These are phyloP conservation scores for Raja brachyura DNA, from an alignment of 2,113 vertebrate species.

Conservation along the genomic window DNA sequence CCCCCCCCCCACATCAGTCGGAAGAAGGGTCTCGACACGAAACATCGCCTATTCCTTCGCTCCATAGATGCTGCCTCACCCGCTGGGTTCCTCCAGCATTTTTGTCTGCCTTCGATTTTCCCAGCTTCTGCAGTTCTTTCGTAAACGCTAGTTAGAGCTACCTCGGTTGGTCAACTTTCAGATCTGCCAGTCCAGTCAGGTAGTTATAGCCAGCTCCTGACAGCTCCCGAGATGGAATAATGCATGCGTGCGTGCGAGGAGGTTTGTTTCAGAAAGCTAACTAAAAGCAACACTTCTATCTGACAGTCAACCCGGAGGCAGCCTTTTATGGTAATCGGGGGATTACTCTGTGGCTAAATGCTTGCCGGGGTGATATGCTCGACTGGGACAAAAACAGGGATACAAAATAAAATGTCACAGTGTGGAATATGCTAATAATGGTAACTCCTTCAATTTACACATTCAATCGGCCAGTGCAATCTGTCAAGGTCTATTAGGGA, in stretches of 20 bases:
- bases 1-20: too few relatives aligned
- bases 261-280: not conserved
- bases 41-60: too few relatives aligned
- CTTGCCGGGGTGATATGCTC: not conserved
- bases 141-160: too few relatives aligned
- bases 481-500: slow-evolving; percentile 61
- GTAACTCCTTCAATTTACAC: slow-evolving; percentile 48
- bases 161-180: not conserved
- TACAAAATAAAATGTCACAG: not conserved
- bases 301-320: not conserved
- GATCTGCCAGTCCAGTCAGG: not conserved
- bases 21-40: too few relatives aligned
- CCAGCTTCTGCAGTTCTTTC: too few relatives aligned
- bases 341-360: not conserved
- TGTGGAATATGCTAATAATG: not conserved
- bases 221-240: not conserved
- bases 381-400: not conserved
- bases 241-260: not conserved
- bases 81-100: too few relatives aligned
- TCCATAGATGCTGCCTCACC: too few relatives aligned
- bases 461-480: slow-evolving; percentile 54
- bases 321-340: too few relatives aligned
- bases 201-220: not conserved
- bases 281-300: not conserved
- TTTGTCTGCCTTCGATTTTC: too few relatives aligned